Percentiles rank a stretch among this genome's conserved stretches.
Evolutionary conservation across 2,797 vertebrate genomes (phyloP).

Genomic region (Pagetopsis macropterus): DNA sequence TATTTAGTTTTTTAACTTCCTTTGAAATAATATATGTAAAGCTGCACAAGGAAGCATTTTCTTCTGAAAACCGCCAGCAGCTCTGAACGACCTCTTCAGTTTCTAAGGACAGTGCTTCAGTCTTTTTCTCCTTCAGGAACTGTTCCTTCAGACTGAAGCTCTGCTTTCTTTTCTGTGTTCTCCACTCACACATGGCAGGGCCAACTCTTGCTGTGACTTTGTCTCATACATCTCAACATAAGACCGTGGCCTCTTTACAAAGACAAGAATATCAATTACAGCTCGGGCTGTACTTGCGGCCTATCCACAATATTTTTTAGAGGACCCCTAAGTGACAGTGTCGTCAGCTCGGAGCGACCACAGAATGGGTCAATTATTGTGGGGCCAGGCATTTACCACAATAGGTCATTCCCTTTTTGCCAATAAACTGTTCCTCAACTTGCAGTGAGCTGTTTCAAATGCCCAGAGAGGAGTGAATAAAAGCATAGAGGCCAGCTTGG

Average conservation of each 20-base stretch:
- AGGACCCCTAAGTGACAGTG: constrained; percentile 69
- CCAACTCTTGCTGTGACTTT: constrained; percentile 18
- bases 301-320: constrained; percentile 64
- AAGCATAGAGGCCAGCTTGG: constrained; percentile 65
- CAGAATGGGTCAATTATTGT: constrained; percentile 60
- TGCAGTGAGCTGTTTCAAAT: constrained; percentile 58
- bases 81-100: constrained; percentile 20
- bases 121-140: constrained; percentile 38
- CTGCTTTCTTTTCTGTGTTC: constrained; percentile 39
- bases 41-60: constrained; percentile 13
- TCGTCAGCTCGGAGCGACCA: constrained; percentile 54
- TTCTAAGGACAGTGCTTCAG: constrained; percentile 33
- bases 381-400: constrained; percentile 40
- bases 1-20: background rate
- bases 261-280: constrained; percentile 78
- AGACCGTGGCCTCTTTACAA: constrained; percentile 65
- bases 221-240: constrained; percentile 42
- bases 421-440: constrained; percentile 61
- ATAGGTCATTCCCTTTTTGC: constrained; percentile 53
- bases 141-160: constrained; percentile 21
- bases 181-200: constrained; percentile 49
- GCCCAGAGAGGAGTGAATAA: constrained; percentile 63
- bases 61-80: constrained; percentile 31
- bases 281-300: constrained; percentile 65
- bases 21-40: constrained; percentile 27